Base-by-base conservation (phyloP, 2,888 invertebrate genomes). In the Sesia apiformis region DNA sequence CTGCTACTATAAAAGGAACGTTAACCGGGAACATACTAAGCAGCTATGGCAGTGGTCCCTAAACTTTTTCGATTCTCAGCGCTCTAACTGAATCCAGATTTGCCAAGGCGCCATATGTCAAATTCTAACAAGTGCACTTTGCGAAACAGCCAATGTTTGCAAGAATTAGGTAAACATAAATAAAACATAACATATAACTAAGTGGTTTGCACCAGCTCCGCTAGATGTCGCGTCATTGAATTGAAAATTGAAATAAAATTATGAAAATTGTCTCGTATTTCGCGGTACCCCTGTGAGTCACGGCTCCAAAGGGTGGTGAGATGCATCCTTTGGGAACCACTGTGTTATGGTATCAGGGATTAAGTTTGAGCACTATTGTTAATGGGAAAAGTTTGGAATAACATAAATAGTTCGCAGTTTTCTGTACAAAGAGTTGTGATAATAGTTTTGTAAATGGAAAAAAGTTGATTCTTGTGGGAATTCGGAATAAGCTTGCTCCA, bases 1-100 rank as follows among this genome's bases (percentile, higher is more conserved):
- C 67, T 60, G 64, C 57, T 57, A 54, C 81, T 79, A 72, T 78
- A 81, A 79, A 81, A 71, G 81, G 81, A 56, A 57, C 61, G 61
- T 64, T 57, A 54, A 63, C 57, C 60, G 73, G 71, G 72, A 72
- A 71, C 59, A 56, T 55, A 23, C 46, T 8, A 23, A n/a, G 4
- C 23, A 46, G 46, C 8, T 46, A 23, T 46, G n/a, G 23, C 46
- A 46, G 46, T 8, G 23, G 4, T 8, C 23, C 23, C 46, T 46
- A 46, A 23, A 23, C 23, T 23, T 23, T 23, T 23, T 23, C 23
- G 23, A 23, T 23, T 23, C 23, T 23, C 23, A 23, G 2, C 23
- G 23, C 23, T 2, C 23, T 23, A 23, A 23, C 23, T 23, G 23
- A 23, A 23, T 23, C 23, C 23, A 23, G 23, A 23, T 23, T 23